Base-by-base conservation (phyloP, 64 coral and sea anemone genomes). In the Montipora efflorescens region DNA sequence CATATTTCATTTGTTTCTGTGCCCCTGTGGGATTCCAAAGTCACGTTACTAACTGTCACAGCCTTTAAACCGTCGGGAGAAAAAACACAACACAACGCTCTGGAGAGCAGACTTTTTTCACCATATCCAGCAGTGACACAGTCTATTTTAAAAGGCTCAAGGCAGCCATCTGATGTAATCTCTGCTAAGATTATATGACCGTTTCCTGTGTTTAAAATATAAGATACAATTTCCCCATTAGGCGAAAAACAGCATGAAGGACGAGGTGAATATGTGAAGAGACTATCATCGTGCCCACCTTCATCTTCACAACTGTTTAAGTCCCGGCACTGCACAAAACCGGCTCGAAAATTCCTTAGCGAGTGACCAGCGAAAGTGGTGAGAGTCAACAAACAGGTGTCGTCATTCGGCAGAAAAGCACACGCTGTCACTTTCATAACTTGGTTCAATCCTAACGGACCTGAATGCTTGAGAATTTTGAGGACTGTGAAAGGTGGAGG, bases 401-500 rank as follows among this genome's bases (percentile, higher is more conserved):
- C 95, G 19, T 97, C 93, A 44, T 97, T 82, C 45, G 89, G 75
- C 19, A 78, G 25, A 84, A 97, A 97, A 47, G 72, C 88, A 94
- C 95, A 97, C 12, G 93, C 92, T 48, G 87, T 68, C 10, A 97
- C 73, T 67, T 89, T 74, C 82, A 97, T 87, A 10, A 79, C 66
- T 84, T 97, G 92, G 61, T 83, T 81, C 7, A 73, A 47, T 66
- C 85, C 89, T 36, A 89, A 78, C 11, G 92, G 82, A 8, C 95
- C 92, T 15, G 77, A 87, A 79, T 97, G 95, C 36, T 88, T 82
- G 25, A 97, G 83, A 50, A 89, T 58, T 75, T 94, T 93, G 44
- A 97, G 86, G 16, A 94, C 48, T 22, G 92, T 94, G 28, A 82
- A 95, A 19, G 95, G 92, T 19, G 77, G 89, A 61, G 76, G 89